A percentile compares a stretch with the other conserved stretches of the same genome.
phyloP scores from a whole-genome alignment of 2,113 vertebrate species.

The Tragelaphus strepsiceros region DNA sequence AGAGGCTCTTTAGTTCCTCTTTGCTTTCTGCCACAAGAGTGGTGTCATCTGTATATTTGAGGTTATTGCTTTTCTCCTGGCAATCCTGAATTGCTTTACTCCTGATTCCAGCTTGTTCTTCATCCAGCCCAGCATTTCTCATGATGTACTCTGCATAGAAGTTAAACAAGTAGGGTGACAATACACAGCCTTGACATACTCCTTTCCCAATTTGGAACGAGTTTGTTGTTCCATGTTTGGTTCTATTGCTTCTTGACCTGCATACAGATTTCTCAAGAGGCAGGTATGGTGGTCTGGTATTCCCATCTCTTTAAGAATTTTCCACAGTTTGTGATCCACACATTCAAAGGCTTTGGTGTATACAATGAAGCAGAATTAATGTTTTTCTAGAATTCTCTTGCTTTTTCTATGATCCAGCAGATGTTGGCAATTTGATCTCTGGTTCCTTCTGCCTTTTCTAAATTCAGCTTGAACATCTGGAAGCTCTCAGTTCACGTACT shows the following conservation, averaged over 20 bases:
- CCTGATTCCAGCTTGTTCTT: neutral
- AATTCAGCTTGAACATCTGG: neutral
- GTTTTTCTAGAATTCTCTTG: neutral
- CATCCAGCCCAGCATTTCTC: neutral
- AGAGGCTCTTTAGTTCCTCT: neutral
- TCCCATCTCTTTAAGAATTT: neutral
- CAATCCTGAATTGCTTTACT: neutral
- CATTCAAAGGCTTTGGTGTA: neutral
- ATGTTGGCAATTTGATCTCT: neutral
- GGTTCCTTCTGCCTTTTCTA: neutral
- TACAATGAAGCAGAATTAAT: neutral
- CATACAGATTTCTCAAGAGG: neutral
- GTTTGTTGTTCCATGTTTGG: neutral
- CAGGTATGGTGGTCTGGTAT: neutral
- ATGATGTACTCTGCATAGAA: neutral
- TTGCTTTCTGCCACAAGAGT: neutral
- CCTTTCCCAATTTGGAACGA: neutral
- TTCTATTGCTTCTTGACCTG: neutral
- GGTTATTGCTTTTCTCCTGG: neutral
- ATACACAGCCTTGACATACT: neutral
- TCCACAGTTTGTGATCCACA: neutral
- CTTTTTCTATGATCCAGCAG: neutral
- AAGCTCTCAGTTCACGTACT: neutral
- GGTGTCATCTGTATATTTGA: neutral
- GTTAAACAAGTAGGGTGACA: neutral